These are phyloP conservation scores for Tillus elongatus DNA, from an alignment of 2,888 invertebrate species.

Conservation along the genomic window DNA sequence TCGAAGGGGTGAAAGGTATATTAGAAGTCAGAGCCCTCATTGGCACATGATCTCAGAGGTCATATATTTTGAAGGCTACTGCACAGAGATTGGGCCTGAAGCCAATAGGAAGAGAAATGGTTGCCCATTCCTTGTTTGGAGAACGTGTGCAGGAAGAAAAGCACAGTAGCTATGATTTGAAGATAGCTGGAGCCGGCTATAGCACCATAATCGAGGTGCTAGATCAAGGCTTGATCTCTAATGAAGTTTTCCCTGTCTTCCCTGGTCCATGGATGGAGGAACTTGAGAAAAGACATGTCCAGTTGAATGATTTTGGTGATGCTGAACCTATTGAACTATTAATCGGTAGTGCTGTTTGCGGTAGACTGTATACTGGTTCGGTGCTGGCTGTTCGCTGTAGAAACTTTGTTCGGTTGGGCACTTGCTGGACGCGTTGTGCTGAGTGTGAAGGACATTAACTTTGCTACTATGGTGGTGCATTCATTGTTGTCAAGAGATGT, in stretches of 20 bases:
- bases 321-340: conserved; percentile 18
- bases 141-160: not conserved
- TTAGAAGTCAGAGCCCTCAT: conserved; percentile 8
- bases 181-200: no score
- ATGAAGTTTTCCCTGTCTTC: conserved; percentile 14
- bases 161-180: no score
- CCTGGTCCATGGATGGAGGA: conserved; percentile 17
- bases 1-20: no score
- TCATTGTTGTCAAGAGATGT: no score
- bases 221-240: conserved; percentile 10
- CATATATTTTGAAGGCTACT: conserved; percentile 8
- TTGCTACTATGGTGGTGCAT: no score
- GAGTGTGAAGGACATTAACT: no score
- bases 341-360: conserved; percentile 25
- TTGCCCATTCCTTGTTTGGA: conserved; percentile 9
- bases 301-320: conserved; percentile 12
- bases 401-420: conserved; percentile 15
- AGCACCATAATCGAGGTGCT: conserved; percentile 16
- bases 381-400: conserved; percentile 20
- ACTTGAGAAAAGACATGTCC: conserved; percentile 10
- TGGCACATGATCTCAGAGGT: conserved; percentile 11
- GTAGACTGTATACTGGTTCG: conserved; percentile 23
- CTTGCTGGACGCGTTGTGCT: not conserved
- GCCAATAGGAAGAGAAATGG: conserved; percentile 4
- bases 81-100: conserved; percentile 2